phyloP scores from a whole-genome alignment of 2,888 invertebrate species.

The Acleris literana region DNA sequence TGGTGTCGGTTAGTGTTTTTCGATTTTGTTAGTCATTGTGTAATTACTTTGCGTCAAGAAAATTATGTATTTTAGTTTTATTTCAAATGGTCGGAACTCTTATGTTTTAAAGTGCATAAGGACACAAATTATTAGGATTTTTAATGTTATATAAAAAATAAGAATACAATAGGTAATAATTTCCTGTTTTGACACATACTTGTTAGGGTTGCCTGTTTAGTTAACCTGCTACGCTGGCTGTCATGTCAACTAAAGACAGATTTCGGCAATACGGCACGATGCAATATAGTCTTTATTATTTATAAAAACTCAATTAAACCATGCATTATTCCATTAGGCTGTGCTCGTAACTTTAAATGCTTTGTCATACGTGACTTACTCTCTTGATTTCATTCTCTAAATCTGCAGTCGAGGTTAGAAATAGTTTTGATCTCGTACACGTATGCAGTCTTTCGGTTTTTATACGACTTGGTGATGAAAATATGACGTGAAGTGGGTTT shows the following conservation, averaged over 20 bases:
- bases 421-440: slow-evolving; percentile 72
- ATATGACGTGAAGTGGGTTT: slow-evolving; percentile 64
- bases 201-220: slow-evolving; percentile 17
- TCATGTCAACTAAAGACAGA: slow-evolving; percentile 27
- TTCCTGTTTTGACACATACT: slow-evolving; percentile 16
- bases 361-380: slow-evolving; percentile 38
- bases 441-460: slow-evolving; percentile 76
- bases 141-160: too few relatives aligned
- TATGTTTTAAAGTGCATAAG: too few relatives aligned
- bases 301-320: slow-evolving; percentile 43
- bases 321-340: slow-evolving; percentile 44
- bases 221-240: slow-evolving; percentile 33
- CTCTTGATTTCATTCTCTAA: slow-evolving; percentile 28
- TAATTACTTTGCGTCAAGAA: background rate
- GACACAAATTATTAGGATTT: too few relatives aligned
- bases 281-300: slow-evolving; percentile 42
- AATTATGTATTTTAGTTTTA: background rate
- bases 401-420: slow-evolving; percentile 64
- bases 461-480: slow-evolving; percentile 60
- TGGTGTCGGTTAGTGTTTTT: slow-evolving; percentile 37
- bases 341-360: slow-evolving; percentile 41
- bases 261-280: slow-evolving; percentile 41
- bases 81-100: too few relatives aligned
- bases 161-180: background rate
- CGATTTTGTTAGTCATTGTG: slow-evolving; percentile 10